phyloP scores from a whole-genome alignment of 2,797 vertebrate genomes.

The Rhincodon typus region DNA sequence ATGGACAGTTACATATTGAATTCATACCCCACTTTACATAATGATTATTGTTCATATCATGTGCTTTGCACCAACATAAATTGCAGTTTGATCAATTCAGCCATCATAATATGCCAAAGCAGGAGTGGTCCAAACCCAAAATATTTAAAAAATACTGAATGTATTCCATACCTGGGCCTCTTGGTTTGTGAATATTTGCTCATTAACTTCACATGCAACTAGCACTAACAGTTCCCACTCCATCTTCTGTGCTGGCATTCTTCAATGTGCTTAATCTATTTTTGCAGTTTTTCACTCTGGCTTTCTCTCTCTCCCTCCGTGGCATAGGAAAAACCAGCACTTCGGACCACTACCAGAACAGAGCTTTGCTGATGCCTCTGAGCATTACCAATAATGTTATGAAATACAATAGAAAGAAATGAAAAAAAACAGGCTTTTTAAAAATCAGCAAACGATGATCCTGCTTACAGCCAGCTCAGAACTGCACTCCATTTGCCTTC shows the following conservation, averaged over 20 bases:
- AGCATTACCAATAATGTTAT: not conserved
- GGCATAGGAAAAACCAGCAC: conserved; percentile 17
- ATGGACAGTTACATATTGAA: not conserved
- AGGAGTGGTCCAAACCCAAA: conserved; percentile 1
- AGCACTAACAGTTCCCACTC: conserved; percentile 75
- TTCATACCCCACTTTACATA: not conserved
- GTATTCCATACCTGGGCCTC: conserved; percentile 66
- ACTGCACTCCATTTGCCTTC: conserved; percentile 24
- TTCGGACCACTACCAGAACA: not conserved
- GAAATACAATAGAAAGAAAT: not conserved
- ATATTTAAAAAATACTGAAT: not conserved
- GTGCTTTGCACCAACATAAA: not conserved
- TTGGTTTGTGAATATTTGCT: conserved; percentile 68
- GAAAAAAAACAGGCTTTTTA: not conserved
- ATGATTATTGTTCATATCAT: not conserved
- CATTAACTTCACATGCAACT: conserved; percentile 72
- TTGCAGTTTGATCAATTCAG: not conserved
- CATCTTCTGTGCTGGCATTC: conserved; percentile 78
- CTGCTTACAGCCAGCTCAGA: conserved; percentile 30
- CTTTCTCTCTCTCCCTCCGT: not conserved
- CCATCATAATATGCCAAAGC: not conserved
- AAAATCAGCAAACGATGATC: conserved; percentile 22
- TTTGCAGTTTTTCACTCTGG: conserved; percentile 27
- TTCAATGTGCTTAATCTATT: conserved; percentile 41
- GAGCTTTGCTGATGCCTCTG: not conserved